A percentile compares a stretch with the other conserved stretches of the same genome.
These are phyloP conservation scores for Apostichopus californicus DNA, from an alignment of 35 echinoderm and acorn worm species.

Conservation along the genomic window DNA sequence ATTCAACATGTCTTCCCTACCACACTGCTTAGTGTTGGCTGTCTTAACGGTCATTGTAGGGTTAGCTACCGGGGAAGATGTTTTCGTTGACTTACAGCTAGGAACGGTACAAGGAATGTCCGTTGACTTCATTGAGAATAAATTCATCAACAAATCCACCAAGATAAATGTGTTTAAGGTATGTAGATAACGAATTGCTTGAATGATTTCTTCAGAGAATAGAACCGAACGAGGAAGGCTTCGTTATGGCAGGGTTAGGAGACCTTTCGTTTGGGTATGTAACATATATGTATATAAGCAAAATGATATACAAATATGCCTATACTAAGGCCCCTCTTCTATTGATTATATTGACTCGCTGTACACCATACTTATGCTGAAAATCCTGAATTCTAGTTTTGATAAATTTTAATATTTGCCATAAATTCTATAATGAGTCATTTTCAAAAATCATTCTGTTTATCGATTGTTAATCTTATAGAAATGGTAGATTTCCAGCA, in stretches of 20 bases:
- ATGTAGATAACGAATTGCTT: not conserved
- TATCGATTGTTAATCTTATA: no score
- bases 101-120: not conserved
- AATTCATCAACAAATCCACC: not conserved
- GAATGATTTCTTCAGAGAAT: not conserved
- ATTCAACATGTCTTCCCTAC: no score
- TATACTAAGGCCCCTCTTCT: not conserved
- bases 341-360: not conserved
- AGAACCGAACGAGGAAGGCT: not conserved
- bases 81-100: not conserved
- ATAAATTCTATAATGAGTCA: no score
- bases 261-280: no score
- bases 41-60: no score
- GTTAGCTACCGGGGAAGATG: not conserved
- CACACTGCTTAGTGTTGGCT: no score
- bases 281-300: no score
- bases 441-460: no score
- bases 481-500: no score
- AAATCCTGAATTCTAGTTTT: no score
- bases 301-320: no score
- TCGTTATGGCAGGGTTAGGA: not conserved
- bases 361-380: not conserved
- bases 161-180: conserved; percentile 12
- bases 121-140: conserved; percentile 11
- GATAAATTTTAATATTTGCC: no score